Evolutionary conservation across 2,888 invertebrate species (phyloP).

Genomic region (Plagodis dolabraria): DNA sequence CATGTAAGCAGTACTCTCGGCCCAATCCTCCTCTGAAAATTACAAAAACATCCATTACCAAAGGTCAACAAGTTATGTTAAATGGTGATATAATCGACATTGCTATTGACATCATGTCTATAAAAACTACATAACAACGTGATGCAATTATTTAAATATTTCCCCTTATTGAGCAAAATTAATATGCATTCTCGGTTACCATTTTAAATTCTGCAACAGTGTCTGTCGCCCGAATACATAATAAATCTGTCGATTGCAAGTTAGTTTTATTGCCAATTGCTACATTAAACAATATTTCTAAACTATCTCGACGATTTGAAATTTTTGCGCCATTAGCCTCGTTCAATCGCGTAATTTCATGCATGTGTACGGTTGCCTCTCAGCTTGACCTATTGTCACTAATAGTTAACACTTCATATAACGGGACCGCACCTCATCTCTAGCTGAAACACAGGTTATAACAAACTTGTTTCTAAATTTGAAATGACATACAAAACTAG

Average conservation of each 20-base stretch:
- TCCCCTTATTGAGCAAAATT: conserved; percentile 28
- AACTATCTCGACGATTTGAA: conserved; percentile 38
- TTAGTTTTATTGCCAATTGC: conserved; percentile 32
- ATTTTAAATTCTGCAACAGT: conserved; percentile 25
- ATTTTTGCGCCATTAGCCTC: conserved; percentile 50
- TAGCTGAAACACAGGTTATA: conserved; percentile 43
- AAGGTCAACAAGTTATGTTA: conserved; percentile 14
- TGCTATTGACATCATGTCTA: conserved; percentile 38
- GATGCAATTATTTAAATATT: conserved; percentile 24
- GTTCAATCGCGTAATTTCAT: conserved; percentile 54
- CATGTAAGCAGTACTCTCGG: conserved; percentile 86
- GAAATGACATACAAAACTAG: conserved; percentile 66
- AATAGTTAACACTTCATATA: conserved; percentile 55
- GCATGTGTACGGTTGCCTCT: conserved; percentile 49
- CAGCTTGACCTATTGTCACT: conserved; percentile 61
- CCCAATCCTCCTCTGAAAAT: conserved; percentile 91
- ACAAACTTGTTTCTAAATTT: conserved; percentile 60
- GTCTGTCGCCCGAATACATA: conserved; percentile 25
- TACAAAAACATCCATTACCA: conserved; percentile 31
- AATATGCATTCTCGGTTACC: conserved; percentile 11
- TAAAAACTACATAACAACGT: conserved; percentile 23
- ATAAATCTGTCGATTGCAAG: conserved; percentile 30
- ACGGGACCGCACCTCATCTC: conserved; percentile 61
- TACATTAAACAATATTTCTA: conserved; percentile 41
- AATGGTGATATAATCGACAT: conserved; percentile 35